phyloP scores from a whole-genome alignment of 2,113 vertebrate genomes.

The Hemibagrus wyckioides region DNA sequence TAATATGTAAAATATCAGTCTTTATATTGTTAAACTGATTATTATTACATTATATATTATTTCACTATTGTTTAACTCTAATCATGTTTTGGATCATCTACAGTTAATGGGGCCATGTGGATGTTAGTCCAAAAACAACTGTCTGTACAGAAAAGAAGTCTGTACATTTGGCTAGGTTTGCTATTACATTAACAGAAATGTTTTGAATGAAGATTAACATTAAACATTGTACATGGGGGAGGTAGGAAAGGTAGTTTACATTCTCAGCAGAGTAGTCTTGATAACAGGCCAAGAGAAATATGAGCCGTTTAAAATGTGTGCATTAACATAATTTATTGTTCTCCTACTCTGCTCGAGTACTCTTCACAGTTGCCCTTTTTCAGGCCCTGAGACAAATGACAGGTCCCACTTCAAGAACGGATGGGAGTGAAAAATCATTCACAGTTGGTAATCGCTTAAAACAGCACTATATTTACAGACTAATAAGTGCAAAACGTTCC shows the following conservation, averaged over 20 bases:
- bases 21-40: background rate
- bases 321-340: conserved; percentile 84
- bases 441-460: conserved; percentile 88
- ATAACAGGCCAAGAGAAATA: conserved; percentile 82
- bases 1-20: conserved; percentile 47
- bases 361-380: conserved; percentile 39
- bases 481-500: conserved; percentile 94
- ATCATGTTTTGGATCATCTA: conserved; percentile 62
- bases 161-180: conserved; percentile 74
- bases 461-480: conserved; percentile 89
- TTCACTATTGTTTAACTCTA: conserved; percentile 1
- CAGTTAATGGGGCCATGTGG: conserved; percentile 70
- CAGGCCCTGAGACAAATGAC: conserved; percentile 71
- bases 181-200: conserved; percentile 75
- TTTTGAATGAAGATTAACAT: conserved; percentile 78
- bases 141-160: conserved; percentile 66
- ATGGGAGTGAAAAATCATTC: conserved; percentile 78
- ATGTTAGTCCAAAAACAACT: conserved; percentile 65
- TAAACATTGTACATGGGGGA: conserved; percentile 75
- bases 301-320: conserved; percentile 80
- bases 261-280: conserved; percentile 80
- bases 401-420: conserved; percentile 68
- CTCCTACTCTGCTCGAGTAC: conserved; percentile 60
- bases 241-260: conserved; percentile 77
- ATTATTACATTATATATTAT: conserved; percentile 8